A percentile compares a stretch with the other conserved stretches of the same genome.
Conservation (phyloP, 1,140 invertebrate genomes). For the Phthorimaea operculella region DNA sequence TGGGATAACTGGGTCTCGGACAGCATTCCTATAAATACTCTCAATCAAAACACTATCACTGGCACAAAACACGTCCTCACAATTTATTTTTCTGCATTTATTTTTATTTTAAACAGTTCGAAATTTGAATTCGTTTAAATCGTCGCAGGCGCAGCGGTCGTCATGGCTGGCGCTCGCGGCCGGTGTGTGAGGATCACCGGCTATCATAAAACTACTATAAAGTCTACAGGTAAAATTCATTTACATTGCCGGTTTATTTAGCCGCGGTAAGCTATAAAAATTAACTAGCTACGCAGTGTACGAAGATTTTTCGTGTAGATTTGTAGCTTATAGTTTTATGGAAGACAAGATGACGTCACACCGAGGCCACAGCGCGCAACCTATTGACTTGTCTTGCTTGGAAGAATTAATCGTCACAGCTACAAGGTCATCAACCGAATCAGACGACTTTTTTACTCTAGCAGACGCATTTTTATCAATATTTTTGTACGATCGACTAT, state of each 20-base stretch:
- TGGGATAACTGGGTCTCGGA: no score
- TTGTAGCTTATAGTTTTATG: no score
- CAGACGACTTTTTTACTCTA: constrained; percentile 1
- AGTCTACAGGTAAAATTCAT: no score
- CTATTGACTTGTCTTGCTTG: constrained; percentile 22
- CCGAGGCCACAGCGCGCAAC: constrained; percentile 27
- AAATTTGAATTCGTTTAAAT: constrained; percentile 11
- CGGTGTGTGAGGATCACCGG: constrained; percentile 8
- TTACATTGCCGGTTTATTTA: no score
- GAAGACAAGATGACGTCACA: constrained; percentile 27
- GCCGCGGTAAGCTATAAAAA: no score
- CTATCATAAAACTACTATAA: no score
- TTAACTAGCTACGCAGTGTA: no score
- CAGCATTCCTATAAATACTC: no score
- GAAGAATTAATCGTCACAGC: constrained; percentile 24
- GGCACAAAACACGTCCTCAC: not conserved
- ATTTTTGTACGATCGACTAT: no score
- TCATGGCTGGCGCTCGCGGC: constrained; percentile 15
- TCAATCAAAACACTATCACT: not conserved
- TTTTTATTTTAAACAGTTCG: constrained; percentile 3
- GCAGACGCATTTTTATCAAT: not conserved
- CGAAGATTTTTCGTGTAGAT: no score
- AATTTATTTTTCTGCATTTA: not conserved
- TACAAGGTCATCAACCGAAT: constrained; percentile 19
- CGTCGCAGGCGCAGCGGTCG: constrained; percentile 25